These are phyloP conservation scores for Lophius piscatorius DNA, from an alignment of 2,113 vertebrate genomes.

Conservation along the genomic window DNA sequence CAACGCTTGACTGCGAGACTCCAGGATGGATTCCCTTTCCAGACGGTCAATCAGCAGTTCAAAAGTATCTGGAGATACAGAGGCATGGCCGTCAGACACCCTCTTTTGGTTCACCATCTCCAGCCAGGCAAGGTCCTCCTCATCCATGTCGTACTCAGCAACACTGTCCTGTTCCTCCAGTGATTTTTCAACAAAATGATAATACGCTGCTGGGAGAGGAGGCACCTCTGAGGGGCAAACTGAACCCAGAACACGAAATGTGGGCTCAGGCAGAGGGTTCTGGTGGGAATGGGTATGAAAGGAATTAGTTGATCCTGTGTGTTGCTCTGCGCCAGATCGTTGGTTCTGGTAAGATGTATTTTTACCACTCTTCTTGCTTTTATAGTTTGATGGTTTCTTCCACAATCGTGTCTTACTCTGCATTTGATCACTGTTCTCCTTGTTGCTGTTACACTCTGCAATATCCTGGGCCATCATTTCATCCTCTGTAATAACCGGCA, in stretches of 20 bases:
- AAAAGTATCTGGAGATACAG: conserved; percentile 89
- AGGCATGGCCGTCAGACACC: conserved; percentile 86
- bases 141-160: conserved; percentile 98
- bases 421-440: conserved; percentile 95
- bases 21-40: conserved; percentile 93
- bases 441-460: conserved; percentile 96
- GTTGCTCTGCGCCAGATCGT: conserved; percentile 63
- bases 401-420: conserved; percentile 84
- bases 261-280: conserved; percentile 88
- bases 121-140: conserved; percentile 96
- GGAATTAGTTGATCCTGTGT: conserved; percentile 56
- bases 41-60: conserved; percentile 93
- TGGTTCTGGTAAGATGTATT: conserved; percentile 66
- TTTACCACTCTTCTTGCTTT: conserved; percentile 86
- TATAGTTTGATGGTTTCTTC: conserved; percentile 82
- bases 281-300: conserved; percentile 72
- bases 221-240: conserved; percentile 80
- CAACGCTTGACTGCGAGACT: conserved; percentile 88
- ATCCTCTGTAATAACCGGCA: conserved; percentile 94
- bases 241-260: conserved; percentile 85
- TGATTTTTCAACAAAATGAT: conserved; percentile 90
- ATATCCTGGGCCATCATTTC: conserved; percentile 97
- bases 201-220: conserved; percentile 88
- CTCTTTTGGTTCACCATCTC: conserved; percentile 97
- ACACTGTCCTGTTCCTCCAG: conserved; percentile 89